Conservation (phyloP, 2,797 vertebrate species). For the Muscicapa comitata region DNA sequence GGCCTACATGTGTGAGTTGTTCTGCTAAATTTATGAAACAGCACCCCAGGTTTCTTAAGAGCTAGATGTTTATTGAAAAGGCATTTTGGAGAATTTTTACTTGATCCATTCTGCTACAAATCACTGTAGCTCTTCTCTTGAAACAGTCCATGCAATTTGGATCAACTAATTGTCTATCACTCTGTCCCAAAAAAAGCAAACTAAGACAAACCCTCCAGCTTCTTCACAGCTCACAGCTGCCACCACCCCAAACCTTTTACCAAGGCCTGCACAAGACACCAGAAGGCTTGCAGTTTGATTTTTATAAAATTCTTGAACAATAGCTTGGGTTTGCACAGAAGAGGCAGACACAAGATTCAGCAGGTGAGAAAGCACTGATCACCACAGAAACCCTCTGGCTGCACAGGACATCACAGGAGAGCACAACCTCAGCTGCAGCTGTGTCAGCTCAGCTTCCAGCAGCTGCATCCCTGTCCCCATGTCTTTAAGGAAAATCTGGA, state of each 20-base stretch:
- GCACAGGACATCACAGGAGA: not conserved
- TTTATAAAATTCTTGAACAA: not conserved
- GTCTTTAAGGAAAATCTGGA: not conserved
- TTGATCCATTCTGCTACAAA: not conserved
- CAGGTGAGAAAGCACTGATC: not conserved
- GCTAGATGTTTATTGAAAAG: not conserved
- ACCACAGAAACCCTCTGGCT: not conserved
- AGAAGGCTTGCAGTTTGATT: not conserved
- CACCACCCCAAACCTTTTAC: not conserved
- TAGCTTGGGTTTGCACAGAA: not conserved
- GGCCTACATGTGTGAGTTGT: not conserved
- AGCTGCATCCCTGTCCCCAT: not conserved
- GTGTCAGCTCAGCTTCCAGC: not conserved
- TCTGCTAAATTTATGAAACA: not conserved
- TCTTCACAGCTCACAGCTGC: not conserved
- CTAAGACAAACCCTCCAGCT: not conserved
- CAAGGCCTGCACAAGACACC: not conserved
- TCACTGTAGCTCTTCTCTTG: too few species aligned
- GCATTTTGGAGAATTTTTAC: not conserved
- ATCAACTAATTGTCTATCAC: not conserved
- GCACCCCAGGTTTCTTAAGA: not conserved
- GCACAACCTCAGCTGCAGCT: not conserved
- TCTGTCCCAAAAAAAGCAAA: not conserved
- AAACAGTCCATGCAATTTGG: not conserved
- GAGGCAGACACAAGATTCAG: not conserved